phyloP scores from a whole-genome alignment of 1,140 invertebrate genomes.

The Nasonia vitripennis region DNA sequence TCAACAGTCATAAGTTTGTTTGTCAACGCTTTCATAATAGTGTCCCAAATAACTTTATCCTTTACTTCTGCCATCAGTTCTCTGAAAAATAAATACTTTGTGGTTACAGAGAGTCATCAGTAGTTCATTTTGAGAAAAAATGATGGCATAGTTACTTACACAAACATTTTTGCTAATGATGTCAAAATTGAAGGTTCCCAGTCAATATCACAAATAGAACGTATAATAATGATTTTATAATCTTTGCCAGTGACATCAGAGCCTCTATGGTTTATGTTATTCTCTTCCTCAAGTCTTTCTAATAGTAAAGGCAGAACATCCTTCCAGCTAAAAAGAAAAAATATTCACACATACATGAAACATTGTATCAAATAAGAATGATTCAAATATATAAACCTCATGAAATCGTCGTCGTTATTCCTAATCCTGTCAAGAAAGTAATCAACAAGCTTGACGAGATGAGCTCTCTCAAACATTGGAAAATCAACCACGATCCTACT shows the following conservation, averaged over 20 bases:
- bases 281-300: conserved; percentile 71
- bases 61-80: conserved; percentile 71
- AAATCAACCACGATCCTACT: conserved; percentile 65
- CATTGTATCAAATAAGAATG: conserved; percentile 2
- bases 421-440: conserved; percentile 65
- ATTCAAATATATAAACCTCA: conserved; percentile 57
- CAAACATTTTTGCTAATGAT: conserved; percentile 74
- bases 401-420: conserved; percentile 63
- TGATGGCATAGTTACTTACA: conserved; percentile 59
- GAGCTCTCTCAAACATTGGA: conserved; percentile 58
- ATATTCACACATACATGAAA: conserved; percentile 21
- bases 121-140: neutral
- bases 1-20: conserved; percentile 62
- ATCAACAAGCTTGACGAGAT: conserved; percentile 66
- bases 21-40: conserved; percentile 70
- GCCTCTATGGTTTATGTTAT: conserved; percentile 67
- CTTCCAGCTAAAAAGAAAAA: conserved; percentile 70
- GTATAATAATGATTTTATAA: conserved; percentile 72
- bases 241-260: conserved; percentile 68
- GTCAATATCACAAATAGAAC: conserved; percentile 66
- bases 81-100: conserved; percentile 56
- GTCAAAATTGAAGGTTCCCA: conserved; percentile 69
- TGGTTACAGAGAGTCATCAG: neutral
- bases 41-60: conserved; percentile 64
- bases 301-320: conserved; percentile 72